Percentiles rank a stretch among this genome's conserved stretches.
Conservation (phyloP, 2,797 vertebrate species). For the Rhinatrema bivittatum region DNA sequence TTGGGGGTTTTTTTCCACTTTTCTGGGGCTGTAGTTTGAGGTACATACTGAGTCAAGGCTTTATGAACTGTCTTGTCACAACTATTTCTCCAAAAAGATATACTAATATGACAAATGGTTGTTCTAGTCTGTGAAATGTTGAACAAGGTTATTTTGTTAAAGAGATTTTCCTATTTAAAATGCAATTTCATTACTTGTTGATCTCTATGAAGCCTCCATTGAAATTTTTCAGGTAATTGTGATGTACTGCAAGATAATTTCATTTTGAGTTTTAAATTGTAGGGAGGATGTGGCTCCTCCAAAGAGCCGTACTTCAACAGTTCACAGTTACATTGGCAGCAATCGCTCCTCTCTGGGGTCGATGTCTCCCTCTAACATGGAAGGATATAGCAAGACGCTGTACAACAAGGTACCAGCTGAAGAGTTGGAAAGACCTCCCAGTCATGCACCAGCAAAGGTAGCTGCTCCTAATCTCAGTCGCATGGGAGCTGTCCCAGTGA, state of each 20-base stretch:
- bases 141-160: too few species aligned
- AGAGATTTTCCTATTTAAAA: not conserved
- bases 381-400: slow-evolving; percentile 79
- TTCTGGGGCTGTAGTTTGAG: too few species aligned
- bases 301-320: slow-evolving; percentile 87
- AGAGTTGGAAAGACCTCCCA: slow-evolving; percentile 74
- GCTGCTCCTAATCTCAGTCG: slow-evolving; percentile 89
- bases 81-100: too few species aligned
- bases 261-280: slow-evolving; percentile 20
- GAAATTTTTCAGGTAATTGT: too few species aligned
- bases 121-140: too few species aligned
- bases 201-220: not conserved
- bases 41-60: too few species aligned
- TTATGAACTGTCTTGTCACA: too few species aligned
- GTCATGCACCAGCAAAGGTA: slow-evolving; percentile 70
- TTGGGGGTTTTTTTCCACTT: not conserved
- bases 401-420: slow-evolving; percentile 88
- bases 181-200: not conserved
- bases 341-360: slow-evolving; percentile 94
- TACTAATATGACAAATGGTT: too few species aligned
- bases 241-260: too few species aligned
- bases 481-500: slow-evolving; percentile 93
- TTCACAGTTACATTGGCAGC: slow-evolving; percentile 89
- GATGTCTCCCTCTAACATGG: slow-evolving; percentile 95
- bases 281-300: slow-evolving; percentile 95